A percentile compares a stretch with the other conserved stretches of the same genome.
Conservation (phyloP, 2,888 invertebrate species). For the Marasmarcha lunaedactyla region DNA sequence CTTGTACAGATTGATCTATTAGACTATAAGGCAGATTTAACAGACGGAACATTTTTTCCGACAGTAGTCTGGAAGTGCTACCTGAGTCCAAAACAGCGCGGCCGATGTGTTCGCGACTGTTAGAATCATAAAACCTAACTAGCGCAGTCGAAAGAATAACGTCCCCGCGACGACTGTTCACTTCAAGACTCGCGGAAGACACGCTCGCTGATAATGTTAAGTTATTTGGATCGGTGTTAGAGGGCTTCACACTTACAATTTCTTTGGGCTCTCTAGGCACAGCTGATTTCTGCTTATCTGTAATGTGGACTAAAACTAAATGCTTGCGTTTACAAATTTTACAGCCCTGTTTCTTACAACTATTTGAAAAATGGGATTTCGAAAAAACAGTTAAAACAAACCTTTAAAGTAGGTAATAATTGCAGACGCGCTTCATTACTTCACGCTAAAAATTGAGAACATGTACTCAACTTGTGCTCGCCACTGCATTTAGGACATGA, state of each 20-base stretch:
- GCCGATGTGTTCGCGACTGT: neutral
- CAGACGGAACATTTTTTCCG: constrained; percentile 4
- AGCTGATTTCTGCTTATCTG: no score
- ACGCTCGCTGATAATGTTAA: neutral
- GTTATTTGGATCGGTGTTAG: no score
- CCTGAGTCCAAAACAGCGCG: constrained; percentile 5
- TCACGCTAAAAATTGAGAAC: neutral
- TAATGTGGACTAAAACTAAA: neutral
- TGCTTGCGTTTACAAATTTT: constrained; percentile 5
- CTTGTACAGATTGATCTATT: constrained; percentile 9
- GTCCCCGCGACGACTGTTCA: neutral
- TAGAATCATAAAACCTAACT: neutral
- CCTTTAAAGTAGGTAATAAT: neutral
- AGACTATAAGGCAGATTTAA: constrained; percentile 8
- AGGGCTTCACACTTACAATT: no score
- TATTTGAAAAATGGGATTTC: constrained; percentile 1
- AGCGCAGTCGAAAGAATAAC: constrained; percentile 2
- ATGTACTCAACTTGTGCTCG: neutral
- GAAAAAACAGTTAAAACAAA: constrained; percentile 5
- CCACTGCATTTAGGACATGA: neutral
- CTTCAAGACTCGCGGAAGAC: no score
- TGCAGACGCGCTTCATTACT: neutral
- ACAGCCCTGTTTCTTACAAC: constrained; percentile 3
- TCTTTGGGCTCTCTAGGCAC: no score
- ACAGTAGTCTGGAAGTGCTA: constrained; percentile 10